A percentile compares a stretch with the other conserved stretches of the same genome.
These are phyloP conservation scores for Halisarca cf. caerulea DNA, from an alignment of 37 sponge, comb jelly and placozoan species.

Conservation along the genomic window DNA sequence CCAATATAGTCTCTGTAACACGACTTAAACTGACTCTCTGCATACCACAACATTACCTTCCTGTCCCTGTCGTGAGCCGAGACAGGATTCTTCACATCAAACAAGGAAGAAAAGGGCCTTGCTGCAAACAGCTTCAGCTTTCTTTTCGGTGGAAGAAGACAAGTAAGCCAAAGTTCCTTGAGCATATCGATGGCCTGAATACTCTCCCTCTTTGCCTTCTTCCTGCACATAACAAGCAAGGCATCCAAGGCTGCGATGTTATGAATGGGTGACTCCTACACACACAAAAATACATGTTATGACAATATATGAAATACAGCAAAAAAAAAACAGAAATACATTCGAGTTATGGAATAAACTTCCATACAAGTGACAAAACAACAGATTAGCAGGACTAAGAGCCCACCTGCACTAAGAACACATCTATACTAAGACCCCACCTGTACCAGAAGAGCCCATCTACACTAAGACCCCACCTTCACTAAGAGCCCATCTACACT, in stretches of 20 bases:
- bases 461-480: no score
- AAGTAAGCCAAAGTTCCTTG: constrained; percentile 81
- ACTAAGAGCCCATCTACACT: no score
- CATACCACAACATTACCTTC: constrained; percentile 78
- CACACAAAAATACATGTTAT: background rate
- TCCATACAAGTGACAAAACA: no score
- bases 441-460: background rate
- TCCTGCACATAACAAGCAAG: constrained; percentile 78
- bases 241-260: constrained; percentile 66
- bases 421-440: no score
- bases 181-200: constrained; percentile 65
- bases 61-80: background rate
- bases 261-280: constrained; percentile 94
- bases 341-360: no score
- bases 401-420: no score
- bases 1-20: constrained; percentile 60
- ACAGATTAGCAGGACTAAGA: no score
- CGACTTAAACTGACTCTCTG: constrained; percentile 80
- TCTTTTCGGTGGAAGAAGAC: constrained; percentile 84
- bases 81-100: background rate
- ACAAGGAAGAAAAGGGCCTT: background rate
- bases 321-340: no score
- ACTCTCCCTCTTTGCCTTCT: constrained; percentile 90
- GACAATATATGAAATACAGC: no score
- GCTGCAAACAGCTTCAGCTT: constrained; percentile 59